Evolutionary conservation across 2,888 invertebrate species (phyloP).

Genomic region (Junonia oenone): DNA sequence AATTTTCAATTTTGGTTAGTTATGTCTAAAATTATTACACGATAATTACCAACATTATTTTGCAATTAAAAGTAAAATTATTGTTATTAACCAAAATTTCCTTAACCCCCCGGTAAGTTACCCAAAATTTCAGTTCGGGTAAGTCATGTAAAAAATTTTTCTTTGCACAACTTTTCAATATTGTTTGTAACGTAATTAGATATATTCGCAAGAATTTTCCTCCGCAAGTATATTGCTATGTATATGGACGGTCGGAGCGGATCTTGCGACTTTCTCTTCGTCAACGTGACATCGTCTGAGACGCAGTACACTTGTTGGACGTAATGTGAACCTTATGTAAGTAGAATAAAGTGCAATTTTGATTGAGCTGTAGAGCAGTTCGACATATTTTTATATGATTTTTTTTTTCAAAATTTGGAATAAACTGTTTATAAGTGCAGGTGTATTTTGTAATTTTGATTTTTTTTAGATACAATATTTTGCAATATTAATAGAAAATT

Average conservation of each 20-base stretch:
- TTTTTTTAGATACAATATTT: too few relatives aligned
- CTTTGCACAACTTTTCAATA: neutral
- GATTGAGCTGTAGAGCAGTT: too few relatives aligned
- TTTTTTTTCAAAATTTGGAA: too few relatives aligned
- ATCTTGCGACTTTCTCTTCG: slow-evolving; percentile 28
- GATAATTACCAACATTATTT: too few relatives aligned
- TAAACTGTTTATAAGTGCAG: too few relatives aligned
- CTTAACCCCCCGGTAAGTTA: too few relatives aligned
- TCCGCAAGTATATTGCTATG: slow-evolving; percentile 18
- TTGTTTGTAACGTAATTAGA: slow-evolving; percentile 1
- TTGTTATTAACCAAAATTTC: neutral
- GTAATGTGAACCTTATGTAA: slow-evolving; percentile 4
- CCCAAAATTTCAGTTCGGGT: too few relatives aligned
- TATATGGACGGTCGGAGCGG: slow-evolving; percentile 20
- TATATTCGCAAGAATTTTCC: slow-evolving; percentile 25
- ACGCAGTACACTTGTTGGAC: neutral
- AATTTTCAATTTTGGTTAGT: too few relatives aligned
- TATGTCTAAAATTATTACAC: too few relatives aligned
- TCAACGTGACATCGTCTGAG: slow-evolving; percentile 24
- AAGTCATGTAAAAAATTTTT: neutral
- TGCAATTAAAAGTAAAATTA: neutral
- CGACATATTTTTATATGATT: too few relatives aligned
- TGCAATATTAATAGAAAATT: too few relatives aligned
- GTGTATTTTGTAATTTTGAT: too few relatives aligned
- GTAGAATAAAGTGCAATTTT: slow-evolving; percentile 6